Evolutionary conservation across 1,140 invertebrate species (phyloP), one percentile per base, ranked within the genome.

Genomic region (Penaeus vannamei): DNA sequence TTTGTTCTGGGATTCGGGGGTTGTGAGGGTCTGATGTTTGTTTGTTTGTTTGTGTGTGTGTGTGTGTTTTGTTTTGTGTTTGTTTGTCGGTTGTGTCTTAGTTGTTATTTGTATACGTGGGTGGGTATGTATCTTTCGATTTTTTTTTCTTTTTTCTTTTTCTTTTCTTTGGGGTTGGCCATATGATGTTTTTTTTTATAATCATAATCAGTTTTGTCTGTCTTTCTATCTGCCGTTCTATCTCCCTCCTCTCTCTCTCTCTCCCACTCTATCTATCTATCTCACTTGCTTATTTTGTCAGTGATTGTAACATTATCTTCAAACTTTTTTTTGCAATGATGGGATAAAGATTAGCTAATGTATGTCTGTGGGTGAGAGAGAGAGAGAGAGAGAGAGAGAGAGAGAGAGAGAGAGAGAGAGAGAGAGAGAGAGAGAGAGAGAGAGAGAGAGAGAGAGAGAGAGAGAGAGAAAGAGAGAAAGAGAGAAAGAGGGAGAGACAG

Each of bases 211-310:
- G 17, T n/a, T 69, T 14, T 69, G 3, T 69, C 64, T 69, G 2
- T 69, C 64, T 69, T 29, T 69, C 64, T 69, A 3, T 69, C 64
- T 69, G 3, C 14, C 64, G 3, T 14, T 69, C 64, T 69, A 3
- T 69, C 64, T 69, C 64, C 14, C 64, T 69, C 64, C 64, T 69
- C 64, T 69, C 64, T 69, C 64, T 69, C 64, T 69, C 64, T 69
- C 64, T 69, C 64, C 14, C 64, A 5, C 64, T 69, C 64, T 69
- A 3, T 69, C 64, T 69, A 3, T 69, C 64, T 69, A 3, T n/a
- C 29, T 69, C 64, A 5, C 64, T 69, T 14, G 3, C 64, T 69
- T 14, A 5, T 29, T 29, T 69, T 14, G 29, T 5, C 14, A 14
- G 3, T 29, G 23, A 5, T 69, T 69, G 7, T 69, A 69, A 69